Evolutionary conservation across 1,140 invertebrate species (phyloP), one percentile per base, ranked within the genome.

Genomic region (Brachionus calyciflorus): DNA sequence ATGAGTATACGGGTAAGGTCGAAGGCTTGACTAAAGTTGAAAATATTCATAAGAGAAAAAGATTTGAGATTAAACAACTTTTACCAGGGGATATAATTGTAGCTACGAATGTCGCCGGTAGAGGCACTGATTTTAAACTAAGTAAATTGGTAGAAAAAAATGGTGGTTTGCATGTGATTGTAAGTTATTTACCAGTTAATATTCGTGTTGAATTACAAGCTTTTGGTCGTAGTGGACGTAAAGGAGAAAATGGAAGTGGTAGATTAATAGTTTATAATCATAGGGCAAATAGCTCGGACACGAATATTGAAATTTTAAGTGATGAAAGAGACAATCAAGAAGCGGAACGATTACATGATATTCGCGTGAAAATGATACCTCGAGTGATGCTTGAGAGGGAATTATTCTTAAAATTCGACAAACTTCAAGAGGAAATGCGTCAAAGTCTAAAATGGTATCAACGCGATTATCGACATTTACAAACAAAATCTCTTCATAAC

Each of bases 101-200:
- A 1, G 65, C 65, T 17, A 69, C 65, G 0, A 69, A 69, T 49
- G 28, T 69, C 6, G 65, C 65, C 14, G 65, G 65, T 33, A 19
- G 65, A 30, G 65, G 65, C n/a, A 69, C 65, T 30, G 65, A 69
- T 48, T 41, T 69, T 19, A 69, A 69, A 19, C 6, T 40, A 9
- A 49, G 44, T 21, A 19, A 17, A 1, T 2, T 49, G 17, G 17
- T 28, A n/a, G 65, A 69, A 48, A 49, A 28, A 49, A 49, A 49
- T 17, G 65, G 65, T 17, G 65, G 65, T 0, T 17, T 69, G 28
- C 65, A 69, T 49, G 65, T 69, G 2, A 41, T 40, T 2, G 17
- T 69, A 30, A 33, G 5, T 9, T 69, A 41, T 51, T 69, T 69
- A 28, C 65, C 65, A 10, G 26, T 14, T 14, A 69, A 69, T 69